Conservation (phyloP, 2,113 vertebrate genomes). For the Chroicocephalus ridibundus region DNA sequence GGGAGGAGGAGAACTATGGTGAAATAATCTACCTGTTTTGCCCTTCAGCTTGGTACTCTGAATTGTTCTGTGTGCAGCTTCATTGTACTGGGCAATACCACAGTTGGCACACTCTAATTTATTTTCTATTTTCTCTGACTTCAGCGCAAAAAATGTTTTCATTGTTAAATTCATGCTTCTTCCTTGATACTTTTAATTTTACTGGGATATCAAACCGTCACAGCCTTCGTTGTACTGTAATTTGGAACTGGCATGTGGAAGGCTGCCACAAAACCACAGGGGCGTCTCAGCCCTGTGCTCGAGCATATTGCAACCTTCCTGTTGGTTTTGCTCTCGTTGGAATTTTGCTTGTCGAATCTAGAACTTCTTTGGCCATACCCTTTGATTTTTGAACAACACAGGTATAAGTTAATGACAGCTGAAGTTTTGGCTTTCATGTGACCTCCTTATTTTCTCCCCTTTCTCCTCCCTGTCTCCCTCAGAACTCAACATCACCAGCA, state of each 20-base stretch:
- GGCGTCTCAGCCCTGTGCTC: background rate
- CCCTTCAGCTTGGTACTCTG: background rate
- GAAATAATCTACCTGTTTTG: background rate
- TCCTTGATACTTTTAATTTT: background rate
- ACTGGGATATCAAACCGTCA: background rate
- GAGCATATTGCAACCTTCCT: background rate
- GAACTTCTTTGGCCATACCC: background rate
- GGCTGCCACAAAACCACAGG: background rate
- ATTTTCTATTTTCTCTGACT: background rate
- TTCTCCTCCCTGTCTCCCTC: background rate
- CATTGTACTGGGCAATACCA: background rate
- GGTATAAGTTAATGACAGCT: background rate
- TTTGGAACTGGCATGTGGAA: background rate
- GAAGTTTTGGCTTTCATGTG: background rate
- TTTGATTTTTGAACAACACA: background rate
- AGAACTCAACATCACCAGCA: background rate
- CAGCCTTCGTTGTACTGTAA: background rate
- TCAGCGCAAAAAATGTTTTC: background rate
- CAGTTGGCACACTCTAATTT: background rate
- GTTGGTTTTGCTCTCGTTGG: background rate
- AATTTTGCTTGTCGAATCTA: background rate
- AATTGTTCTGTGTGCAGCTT: background rate
- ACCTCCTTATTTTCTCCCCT: background rate
- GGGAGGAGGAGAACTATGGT: background rate
- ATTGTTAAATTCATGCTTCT: background rate